These are phyloP conservation scores for Lasioglossum figueresi DNA, from an alignment of 2,888 invertebrate species.

Conservation along the genomic window DNA sequence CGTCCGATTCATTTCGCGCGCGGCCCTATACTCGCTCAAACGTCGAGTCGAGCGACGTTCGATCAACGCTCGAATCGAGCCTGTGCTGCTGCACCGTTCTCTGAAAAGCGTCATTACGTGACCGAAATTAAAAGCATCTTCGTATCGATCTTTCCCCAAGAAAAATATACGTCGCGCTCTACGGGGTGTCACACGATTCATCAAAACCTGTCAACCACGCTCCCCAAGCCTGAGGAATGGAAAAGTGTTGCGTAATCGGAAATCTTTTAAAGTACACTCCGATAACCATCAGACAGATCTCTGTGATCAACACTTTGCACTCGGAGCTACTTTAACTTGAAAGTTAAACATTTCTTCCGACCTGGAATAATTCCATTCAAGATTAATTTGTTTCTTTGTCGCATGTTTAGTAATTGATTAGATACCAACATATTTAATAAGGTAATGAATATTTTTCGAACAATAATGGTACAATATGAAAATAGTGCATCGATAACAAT, in stretches of 20 bases:
- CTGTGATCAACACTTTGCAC: too few relatives aligned
- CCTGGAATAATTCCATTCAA: too few relatives aligned
- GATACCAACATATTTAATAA: too few relatives aligned
- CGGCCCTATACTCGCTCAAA: background rate
- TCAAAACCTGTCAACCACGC: background rate
- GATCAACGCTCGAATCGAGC: background rate
- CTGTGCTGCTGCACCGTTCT: background rate
- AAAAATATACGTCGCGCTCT: background rate
- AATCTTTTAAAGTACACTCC: background rate
- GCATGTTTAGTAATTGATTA: too few relatives aligned
- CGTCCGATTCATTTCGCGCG: slow-evolving; percentile 14
- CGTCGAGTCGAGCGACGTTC: background rate
- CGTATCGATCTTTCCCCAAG: background rate
- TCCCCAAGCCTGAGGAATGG: background rate
- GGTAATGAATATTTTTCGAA: too few relatives aligned
- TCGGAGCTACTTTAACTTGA: too few relatives aligned
- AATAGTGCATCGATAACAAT: background rate
- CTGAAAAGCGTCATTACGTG: background rate
- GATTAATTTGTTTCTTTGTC: too few relatives aligned
- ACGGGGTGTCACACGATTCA: background rate
- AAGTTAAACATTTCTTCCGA: too few relatives aligned
- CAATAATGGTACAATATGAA: too few relatives aligned
- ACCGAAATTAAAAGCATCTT: slow-evolving; percentile 6
- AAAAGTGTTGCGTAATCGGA: background rate
- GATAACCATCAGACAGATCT: background rate